These are phyloP conservation scores for Himalopsyche kuldschensis DNA, from an alignment of 2,888 invertebrate species.

Conservation along the genomic window DNA sequence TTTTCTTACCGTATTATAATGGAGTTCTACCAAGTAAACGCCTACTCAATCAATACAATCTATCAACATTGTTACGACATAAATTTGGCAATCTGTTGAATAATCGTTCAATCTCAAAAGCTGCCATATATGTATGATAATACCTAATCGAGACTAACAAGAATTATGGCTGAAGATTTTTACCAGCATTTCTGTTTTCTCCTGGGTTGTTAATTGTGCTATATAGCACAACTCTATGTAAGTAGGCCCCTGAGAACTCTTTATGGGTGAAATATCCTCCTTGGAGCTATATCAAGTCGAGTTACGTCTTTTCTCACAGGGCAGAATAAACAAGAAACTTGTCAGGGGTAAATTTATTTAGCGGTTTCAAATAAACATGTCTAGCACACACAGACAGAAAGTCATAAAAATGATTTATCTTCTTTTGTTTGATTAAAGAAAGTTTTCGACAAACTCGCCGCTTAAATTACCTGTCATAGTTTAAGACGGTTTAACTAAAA, in stretches of 20 bases:
- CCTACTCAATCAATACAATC: no score
- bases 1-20: no score
- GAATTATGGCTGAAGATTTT: no score
- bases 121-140: no score
- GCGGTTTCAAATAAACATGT: not conserved
- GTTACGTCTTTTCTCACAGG: not conserved
- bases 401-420: not conserved
- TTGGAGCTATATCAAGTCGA: not conserved
- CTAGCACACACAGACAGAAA: not conserved
- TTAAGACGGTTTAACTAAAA: not conserved
- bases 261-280: not conserved
- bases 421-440: not conserved
- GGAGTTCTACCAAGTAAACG: no score
- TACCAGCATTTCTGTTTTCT: not conserved
- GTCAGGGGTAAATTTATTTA: not conserved
- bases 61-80: no score
- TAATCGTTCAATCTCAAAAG: no score
- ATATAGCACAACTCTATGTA: not conserved
- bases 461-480: not conserved
- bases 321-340: not conserved
- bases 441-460: not conserved
- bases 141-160: no score
- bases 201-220: not conserved
- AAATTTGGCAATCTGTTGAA: no score
- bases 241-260: not conserved